Evolutionary conservation across 2,888 invertebrate genomes (phyloP).

Genomic region (Trissoscelio sp.): DNA sequence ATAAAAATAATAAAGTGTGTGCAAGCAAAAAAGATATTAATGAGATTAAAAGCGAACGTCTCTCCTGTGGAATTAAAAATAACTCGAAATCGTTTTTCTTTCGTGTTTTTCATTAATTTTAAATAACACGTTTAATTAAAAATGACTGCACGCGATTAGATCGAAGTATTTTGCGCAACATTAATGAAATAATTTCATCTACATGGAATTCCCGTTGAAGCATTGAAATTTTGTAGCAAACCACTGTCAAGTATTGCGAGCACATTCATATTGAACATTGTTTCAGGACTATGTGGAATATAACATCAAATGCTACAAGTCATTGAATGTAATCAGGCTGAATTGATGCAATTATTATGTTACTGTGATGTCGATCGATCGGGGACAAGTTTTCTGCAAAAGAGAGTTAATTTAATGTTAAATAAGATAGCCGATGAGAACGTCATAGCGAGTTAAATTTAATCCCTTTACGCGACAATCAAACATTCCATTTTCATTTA

Average conservation of each 20-base stretch:
- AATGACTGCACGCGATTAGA: too few relatives aligned
- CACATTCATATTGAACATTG: not conserved
- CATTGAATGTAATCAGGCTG: slow-evolving; percentile 22
- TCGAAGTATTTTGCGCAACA: too few relatives aligned
- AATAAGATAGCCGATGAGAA: slow-evolving; percentile 27
- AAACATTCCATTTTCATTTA: slow-evolving; percentile 23
- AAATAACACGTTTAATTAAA: too few relatives aligned
- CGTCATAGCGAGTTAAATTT: slow-evolving; percentile 18
- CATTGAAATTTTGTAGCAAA: not conserved
- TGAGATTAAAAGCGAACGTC: too few relatives aligned
- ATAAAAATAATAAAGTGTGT: too few relatives aligned
- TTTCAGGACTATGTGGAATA: slow-evolving; percentile 5
- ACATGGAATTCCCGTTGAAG: not conserved
- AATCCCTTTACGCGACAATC: slow-evolving; percentile 12
- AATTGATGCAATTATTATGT: slow-evolving; percentile 38
- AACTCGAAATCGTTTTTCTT: too few relatives aligned
- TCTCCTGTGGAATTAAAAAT: too few relatives aligned
- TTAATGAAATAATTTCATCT: too few relatives aligned
- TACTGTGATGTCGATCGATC: slow-evolving; percentile 23
- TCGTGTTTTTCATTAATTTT: too few relatives aligned
- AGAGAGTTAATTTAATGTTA: slow-evolving; percentile 29
- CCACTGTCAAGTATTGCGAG: not conserved
- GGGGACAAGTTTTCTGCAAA: slow-evolving; percentile 18
- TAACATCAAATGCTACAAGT: slow-evolving; percentile 42
- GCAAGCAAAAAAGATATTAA: too few relatives aligned